Base-by-base conservation (phyloP, 2,888 invertebrate species). In the Mythimna ferrago region DNA sequence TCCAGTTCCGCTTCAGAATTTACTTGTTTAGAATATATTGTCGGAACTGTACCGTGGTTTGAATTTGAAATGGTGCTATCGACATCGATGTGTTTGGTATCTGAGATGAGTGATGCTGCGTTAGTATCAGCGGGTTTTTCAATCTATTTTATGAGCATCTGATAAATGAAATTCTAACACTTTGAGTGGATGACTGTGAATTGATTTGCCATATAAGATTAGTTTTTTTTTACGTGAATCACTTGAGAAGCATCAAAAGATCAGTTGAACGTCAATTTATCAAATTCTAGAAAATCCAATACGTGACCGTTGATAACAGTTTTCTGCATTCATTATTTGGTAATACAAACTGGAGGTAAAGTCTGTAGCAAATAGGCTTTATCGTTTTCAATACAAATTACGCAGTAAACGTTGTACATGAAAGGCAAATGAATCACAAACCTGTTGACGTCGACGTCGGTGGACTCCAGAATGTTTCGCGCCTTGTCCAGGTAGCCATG, bases 401-500 rank as follows among this genome's bases (percentile, higher is more conserved):
- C 11, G 16, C 19, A 56, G 44, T 76, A 53, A 77, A 66, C 4
- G 38, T 19, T 61, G 3, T n/a, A 77, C 10, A 51, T 74, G 57
- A 62, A 66, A 63, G 21, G 58, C 5, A 60, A 41, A 75, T 79
- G 53, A 68, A 61, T 66, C n/a, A 75, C 76, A 83, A 96, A 99
- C 99, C 99, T 98, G 96, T 99, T 99, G 75, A 99, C 98, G 93
- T 99, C 98, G 70, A 99, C 98, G 91, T 98, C 98, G 1, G 98
- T 98, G 41, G 99, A 98, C 90, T 99, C 98, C 90, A 99, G 96
- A 89, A 99, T 99, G 70, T 98, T 98, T 87, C 98, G 97, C 11
- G 99, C 98, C 92, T 99, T 98, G 89, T 99, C 99, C 89, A 99
- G 95, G 93, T 99, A 99, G 68, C 99, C 99, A 94, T 99, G 98